Evolutionary conservation across 2,113 vertebrate genomes (phyloP).

Genomic region (Microtus ochrogaster): DNA sequence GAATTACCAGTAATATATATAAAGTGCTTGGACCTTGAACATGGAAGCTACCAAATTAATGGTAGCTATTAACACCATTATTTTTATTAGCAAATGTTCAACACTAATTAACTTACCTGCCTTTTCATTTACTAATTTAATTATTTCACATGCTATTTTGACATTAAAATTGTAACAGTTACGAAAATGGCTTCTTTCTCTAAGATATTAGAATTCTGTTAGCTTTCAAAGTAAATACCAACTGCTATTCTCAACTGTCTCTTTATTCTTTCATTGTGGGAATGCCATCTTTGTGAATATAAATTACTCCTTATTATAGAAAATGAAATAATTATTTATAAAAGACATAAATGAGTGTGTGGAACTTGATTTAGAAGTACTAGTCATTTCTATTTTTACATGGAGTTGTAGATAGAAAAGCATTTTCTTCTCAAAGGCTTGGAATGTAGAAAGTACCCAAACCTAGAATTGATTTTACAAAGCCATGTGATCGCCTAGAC

Average conservation of each 20-base stretch:
- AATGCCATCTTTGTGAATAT: constrained; percentile 37
- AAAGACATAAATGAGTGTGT: constrained; percentile 36
- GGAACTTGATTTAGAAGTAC: constrained; percentile 5
- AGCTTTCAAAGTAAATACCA: background rate
- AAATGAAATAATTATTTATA: constrained; percentile 65
- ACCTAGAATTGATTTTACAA: constrained; percentile 81
- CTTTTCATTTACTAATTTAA: constrained; percentile 44
- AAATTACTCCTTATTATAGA: constrained; percentile 52
- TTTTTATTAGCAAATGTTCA: constrained; percentile 63
- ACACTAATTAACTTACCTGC: background rate
- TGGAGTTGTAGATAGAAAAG: background rate
- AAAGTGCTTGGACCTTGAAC: background rate
- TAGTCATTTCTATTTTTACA: constrained; percentile 10
- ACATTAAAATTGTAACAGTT: background rate
- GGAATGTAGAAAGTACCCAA: constrained; percentile 68
- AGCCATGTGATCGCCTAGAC: constrained; percentile 76
- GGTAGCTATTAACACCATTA: constrained; percentile 28
- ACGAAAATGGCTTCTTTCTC: background rate
- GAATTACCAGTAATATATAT: constrained; percentile 41
- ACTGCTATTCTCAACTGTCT: background rate
- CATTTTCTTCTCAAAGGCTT: constrained; percentile 65
- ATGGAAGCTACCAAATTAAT: constrained; percentile 46
- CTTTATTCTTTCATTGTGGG: background rate
- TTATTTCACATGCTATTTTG: constrained; percentile 37
- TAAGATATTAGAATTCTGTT: background rate